Base-by-base conservation (phyloP, 2,888 invertebrate species). In the Anticlea derivata region DNA sequence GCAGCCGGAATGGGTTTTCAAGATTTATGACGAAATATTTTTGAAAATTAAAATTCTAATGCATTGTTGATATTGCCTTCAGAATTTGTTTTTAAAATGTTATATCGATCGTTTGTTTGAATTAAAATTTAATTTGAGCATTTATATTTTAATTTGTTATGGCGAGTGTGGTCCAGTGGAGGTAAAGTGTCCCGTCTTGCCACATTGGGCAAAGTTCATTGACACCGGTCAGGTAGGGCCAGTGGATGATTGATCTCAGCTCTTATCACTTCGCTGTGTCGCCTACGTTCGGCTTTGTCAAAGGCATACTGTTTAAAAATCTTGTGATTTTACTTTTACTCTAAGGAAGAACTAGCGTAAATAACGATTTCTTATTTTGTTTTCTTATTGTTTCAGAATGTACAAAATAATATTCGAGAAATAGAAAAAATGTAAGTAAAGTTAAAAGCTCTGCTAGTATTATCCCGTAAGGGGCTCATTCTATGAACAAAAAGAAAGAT, bases 251-350 rank as follows among this genome's bases (percentile, higher is more conserved):
- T 88, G 90, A 90, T 90, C 86, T 85, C 78, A 69, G 68, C 76
- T 79, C 86, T 88, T 89, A 89, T 89, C 90, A 87, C 72, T 69
- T 71, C 75, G 71, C 74, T 81, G 85, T 86, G 86, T 86, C 86
- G 84, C 85, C 86, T 84, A 83, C 82, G 78, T 78, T 80, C 87
- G 90, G 88, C 85, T 66, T 74, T 73, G 80, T 88, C 89, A 89
- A 90, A 89, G 87, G 75, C 76, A 76, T 78, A 88, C 86, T 88
- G 88, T 89, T 80, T 80, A 65, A 70, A 55, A 73, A 62, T 69
- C 75, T 74, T 73, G 73, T 84, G 80, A 83, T 83, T 80, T 61
- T 51, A 60, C 53, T 41, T 57, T 48, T 47, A 52, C 27, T 44
- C 23, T 40, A 26, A 30, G 11, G 3, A 13, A 7, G 6, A 33